Percentiles rank a stretch among this genome's conserved stretches.
Conservation (phyloP, 2,113 vertebrate genomes). For the Bubalus kerabau region DNA sequence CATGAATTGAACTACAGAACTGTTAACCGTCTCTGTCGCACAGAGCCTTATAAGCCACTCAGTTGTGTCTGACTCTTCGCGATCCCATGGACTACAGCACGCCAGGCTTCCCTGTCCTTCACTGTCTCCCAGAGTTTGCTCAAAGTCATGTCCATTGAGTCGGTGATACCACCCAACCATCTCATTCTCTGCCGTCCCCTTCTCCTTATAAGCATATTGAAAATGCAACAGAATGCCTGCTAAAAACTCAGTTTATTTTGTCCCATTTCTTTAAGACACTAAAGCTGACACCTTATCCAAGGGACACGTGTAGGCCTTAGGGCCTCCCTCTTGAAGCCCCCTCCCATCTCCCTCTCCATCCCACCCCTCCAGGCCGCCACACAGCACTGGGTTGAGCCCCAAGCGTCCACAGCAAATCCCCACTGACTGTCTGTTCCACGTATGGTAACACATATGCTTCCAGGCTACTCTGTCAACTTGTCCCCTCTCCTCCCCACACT, state of each 20-base stretch:
- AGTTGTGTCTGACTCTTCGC: not conserved
- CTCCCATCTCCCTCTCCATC: not conserved
- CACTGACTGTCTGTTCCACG: not conserved
- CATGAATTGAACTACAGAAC: not conserved
- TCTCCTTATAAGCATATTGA: not conserved
- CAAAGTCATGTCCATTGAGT: not conserved
- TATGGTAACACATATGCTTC: not conserved
- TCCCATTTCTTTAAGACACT: not conserved
- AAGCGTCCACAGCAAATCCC: fast-evolving
- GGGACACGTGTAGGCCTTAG: not conserved
- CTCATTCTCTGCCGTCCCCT: not conserved
- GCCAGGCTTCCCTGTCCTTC: not conserved
- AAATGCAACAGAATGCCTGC: not conserved
- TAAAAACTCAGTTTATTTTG: not conserved
- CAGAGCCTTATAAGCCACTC: not conserved
- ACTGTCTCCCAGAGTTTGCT: not conserved
- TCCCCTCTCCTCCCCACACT: not conserved
- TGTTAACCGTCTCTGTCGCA: fast-evolving
- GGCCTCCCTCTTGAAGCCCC: not conserved
- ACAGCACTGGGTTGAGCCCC: not conserved
- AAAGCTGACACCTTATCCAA: not conserved
- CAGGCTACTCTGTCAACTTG: not conserved
- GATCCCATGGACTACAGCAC: not conserved
- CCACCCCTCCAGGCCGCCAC: not conserved
- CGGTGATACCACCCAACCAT: not conserved